Evolutionary conservation across 2,113 vertebrate species (phyloP).

Genomic region (Pogonocichla stellata): DNA sequence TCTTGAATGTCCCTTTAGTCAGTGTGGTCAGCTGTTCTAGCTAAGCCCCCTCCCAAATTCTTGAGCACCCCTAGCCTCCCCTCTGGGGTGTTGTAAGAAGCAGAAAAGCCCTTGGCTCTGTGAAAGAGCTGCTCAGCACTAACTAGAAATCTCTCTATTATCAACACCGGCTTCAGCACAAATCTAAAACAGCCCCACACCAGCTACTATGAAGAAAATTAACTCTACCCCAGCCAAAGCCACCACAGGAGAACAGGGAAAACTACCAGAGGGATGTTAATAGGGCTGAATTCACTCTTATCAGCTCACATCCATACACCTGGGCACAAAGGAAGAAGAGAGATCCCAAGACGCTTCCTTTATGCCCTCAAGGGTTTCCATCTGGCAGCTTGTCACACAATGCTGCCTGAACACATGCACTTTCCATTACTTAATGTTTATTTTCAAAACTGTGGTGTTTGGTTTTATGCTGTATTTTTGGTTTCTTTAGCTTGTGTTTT

Average conservation of each 20-base stretch:
- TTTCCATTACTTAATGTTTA: neutral
- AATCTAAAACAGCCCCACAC: neutral
- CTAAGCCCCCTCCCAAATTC: neutral
- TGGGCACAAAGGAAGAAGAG: neutral
- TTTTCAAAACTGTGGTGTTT: neutral
- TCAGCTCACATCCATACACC: neutral
- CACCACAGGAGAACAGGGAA: neutral
- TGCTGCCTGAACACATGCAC: neutral
- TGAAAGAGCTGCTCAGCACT: neutral
- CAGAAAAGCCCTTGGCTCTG: neutral
- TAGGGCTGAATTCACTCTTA: neutral
- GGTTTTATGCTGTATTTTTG: neutral
- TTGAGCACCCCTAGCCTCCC: neutral
- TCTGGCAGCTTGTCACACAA: neutral
- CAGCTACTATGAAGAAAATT: neutral
- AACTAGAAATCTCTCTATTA: neutral
- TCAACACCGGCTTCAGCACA: neutral
- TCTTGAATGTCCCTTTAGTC: neutral
- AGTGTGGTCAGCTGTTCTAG: neutral
- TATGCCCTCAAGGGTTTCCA: neutral
- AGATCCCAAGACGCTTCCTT: neutral
- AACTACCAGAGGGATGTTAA: neutral
- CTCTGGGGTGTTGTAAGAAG: neutral
- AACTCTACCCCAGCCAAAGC: neutral
- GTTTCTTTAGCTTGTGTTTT: neutral